Evolutionary conservation across 1,140 invertebrate species (phyloP), one percentile per base, ranked within the genome.

Genomic region (Ganaspis sp.): DNA sequence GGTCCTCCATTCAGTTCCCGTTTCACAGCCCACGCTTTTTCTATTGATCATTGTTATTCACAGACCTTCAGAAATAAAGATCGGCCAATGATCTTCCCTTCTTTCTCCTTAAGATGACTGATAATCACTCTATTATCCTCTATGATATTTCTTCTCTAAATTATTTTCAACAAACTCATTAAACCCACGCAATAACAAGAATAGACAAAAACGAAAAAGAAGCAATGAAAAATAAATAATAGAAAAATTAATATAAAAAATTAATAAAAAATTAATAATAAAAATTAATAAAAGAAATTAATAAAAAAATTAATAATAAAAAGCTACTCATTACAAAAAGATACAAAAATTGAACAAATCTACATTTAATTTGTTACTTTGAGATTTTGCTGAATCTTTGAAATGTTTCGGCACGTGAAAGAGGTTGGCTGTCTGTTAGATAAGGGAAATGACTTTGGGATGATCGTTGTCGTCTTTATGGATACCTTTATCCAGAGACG

Each of bases 11-110:
- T 80, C 74, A 76, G 75, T 78, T 77, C 78, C 72, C 42, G 75
- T 74, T 79, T 80, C 78, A 79, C 81, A 77, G 82, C 79, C 80
- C 78, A 82, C 79, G 79, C 80, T 76, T 74, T 80, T 70, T 69
- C 80, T 81, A 81, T 81, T 81, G 78, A 86, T 86, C 58, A 64
- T 70, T 64, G 23, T 64, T 64, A 64, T 64, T 64, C 54, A 26
- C 49, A 54, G 49, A 54, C 49, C 49, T 54, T 54, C 49, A 54
- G 17, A 54, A 54, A 54, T 54, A 23, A 54, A 42, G 38, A 72
- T 23, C 38, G 9, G 70, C 26, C 26, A 53, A 54, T 49, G 40
- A 71, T 71, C 34, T 42, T 40, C 9, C 9, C 21, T 19, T 42
- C 38, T 37, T 9, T 49, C 19, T 45, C 2, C 29, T 34, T 12